Evolutionary conservation across 2,888 invertebrate genomes (phyloP).

Genomic region (Tricholauxania praeusta): DNA sequence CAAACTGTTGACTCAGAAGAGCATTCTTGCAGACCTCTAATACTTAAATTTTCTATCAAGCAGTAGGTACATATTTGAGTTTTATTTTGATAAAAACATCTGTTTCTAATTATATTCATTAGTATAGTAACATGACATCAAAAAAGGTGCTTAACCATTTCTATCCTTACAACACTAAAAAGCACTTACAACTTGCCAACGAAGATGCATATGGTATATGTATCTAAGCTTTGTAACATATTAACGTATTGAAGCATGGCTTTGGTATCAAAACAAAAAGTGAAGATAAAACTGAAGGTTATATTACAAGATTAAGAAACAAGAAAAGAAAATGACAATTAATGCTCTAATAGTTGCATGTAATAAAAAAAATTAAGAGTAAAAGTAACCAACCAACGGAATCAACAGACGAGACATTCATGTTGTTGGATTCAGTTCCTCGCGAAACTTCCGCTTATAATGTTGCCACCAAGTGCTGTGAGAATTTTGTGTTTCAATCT

Average conservation of each 20-base stretch:
- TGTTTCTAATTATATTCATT: too few relatives aligned
- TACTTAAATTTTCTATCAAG: too few relatives aligned
- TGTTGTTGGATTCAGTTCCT: slow-evolving; percentile 47
- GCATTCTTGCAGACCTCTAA: too few relatives aligned
- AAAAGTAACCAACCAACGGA: slow-evolving; percentile 11
- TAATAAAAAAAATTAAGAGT: slow-evolving; percentile 26
- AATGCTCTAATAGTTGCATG: slow-evolving; percentile 60
- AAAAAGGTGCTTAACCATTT: too few relatives aligned
- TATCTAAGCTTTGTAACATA: background rate
- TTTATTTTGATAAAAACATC: too few relatives aligned
- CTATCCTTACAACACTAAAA: too few relatives aligned
- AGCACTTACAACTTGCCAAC: too few relatives aligned
- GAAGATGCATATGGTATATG: too few relatives aligned
- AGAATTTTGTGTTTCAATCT: slow-evolving; percentile 5
- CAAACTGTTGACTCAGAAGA: too few relatives aligned
- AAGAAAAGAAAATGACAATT: slow-evolving; percentile 54
- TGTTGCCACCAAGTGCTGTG: slow-evolving; percentile 52
- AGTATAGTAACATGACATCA: too few relatives aligned
- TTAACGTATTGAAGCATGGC: slow-evolving; percentile 8
- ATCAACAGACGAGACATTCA: background rate
- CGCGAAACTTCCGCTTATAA: slow-evolving; percentile 59
- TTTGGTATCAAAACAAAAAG: background rate
- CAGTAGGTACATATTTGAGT: too few relatives aligned
- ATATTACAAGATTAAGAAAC: slow-evolving; percentile 41
- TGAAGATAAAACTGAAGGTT: background rate